Percentiles rank a stretch among this genome's conserved stretches.
phyloP scores from a whole-genome alignment of 1,140 invertebrate species.

The Ostrea denselamellosa region DNA sequence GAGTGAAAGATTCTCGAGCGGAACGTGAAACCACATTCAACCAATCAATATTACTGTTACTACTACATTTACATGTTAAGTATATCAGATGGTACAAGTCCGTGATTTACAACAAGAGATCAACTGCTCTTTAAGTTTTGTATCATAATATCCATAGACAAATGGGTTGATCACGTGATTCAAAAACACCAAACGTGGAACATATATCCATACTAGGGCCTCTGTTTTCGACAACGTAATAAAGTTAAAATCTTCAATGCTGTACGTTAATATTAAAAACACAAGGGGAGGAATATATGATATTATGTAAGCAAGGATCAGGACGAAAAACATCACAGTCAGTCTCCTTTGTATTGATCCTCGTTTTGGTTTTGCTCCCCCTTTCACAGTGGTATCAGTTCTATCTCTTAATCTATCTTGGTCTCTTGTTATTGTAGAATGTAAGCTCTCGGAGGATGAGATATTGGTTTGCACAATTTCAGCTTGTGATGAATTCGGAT shows the following conservation, averaged over 20 bases:
- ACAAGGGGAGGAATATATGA: background rate
- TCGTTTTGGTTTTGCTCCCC: background rate
- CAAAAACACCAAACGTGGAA: background rate
- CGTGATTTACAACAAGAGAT: background rate
- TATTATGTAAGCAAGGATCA: background rate
- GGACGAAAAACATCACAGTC: background rate
- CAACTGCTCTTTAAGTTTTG: background rate
- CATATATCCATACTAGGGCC: background rate
- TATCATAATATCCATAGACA: slow-evolving; percentile 11
- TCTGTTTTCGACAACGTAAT: background rate
- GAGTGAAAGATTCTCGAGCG: too few species aligned
- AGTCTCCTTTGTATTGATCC: background rate
- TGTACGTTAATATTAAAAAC: background rate
- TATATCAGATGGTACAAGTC: background rate
- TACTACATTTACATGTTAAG: background rate
- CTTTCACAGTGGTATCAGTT: background rate
- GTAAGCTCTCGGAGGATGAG: too few species aligned
- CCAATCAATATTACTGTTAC: background rate
- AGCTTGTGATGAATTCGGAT: too few species aligned
- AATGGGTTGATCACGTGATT: background rate
- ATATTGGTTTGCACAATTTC: too few species aligned
- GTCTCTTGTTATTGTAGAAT: too few species aligned
- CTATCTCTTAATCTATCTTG: background rate
- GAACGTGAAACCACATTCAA: too few species aligned
- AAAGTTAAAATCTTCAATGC: background rate